Evolutionary conservation across 1,140 invertebrate genomes (phyloP).

Genomic region (Heliconius nattereri): DNA sequence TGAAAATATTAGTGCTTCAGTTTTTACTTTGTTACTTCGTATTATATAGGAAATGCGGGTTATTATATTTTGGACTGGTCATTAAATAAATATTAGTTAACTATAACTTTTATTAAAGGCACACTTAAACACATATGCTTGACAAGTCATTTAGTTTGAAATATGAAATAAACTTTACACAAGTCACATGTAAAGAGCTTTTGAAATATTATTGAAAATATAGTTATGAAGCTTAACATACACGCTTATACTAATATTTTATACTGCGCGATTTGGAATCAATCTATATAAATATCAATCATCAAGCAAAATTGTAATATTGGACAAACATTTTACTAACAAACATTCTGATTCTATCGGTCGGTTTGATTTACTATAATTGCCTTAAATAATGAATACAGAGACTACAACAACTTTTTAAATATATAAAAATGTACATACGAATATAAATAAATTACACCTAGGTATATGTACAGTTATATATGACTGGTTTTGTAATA

Average conservation of each 20-base stretch:
- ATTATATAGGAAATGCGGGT: neutral
- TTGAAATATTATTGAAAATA: neutral
- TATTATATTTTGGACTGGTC: too few species aligned
- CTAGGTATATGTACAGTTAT: neutral
- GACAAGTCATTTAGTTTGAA: neutral
- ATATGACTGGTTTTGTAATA: neutral
- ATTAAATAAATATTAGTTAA: too few species aligned
- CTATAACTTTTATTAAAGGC: neutral
- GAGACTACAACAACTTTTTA: too few species aligned
- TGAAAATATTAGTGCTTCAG: neutral
- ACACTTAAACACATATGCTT: neutral
- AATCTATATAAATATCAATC: too few species aligned
- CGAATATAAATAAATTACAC: neutral
- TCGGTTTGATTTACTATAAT: too few species aligned
- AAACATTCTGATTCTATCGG: neutral
- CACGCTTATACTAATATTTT: slow-evolving; percentile 10
- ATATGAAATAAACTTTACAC: neutral
- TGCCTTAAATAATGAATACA: neutral
- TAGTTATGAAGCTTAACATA: neutral
- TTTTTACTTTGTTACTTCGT: neutral
- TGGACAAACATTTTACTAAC: neutral
- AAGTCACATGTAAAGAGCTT: neutral
- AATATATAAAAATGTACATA: neutral
- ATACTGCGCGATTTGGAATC: neutral
- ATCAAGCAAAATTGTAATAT: too few species aligned